phyloP scores from a whole-genome alignment of 2,113 vertebrate genomes.

The Cepphus grylle region DNA sequence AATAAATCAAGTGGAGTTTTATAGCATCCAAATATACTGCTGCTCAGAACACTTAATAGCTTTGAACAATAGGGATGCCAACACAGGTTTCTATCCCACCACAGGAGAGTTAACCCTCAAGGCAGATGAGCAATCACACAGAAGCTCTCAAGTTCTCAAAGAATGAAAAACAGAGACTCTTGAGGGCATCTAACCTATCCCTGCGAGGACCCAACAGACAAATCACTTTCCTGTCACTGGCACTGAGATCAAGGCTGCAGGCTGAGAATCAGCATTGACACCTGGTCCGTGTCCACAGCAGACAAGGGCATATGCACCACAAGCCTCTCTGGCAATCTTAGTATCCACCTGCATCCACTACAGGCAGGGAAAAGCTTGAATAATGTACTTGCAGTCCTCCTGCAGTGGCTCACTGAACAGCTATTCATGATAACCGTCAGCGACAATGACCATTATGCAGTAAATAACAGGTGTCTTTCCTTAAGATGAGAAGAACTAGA shows the following conservation, averaged over 20 bases:
- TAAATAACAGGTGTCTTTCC: background rate
- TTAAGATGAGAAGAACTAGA: background rate
- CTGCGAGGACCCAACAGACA: background rate
- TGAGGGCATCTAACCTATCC: background rate
- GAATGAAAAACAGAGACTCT: background rate
- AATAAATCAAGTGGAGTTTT: background rate
- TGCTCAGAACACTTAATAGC: background rate
- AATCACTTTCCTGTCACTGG: background rate
- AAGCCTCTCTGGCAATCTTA: background rate
- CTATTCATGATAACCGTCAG: background rate
- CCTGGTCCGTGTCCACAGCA: background rate
- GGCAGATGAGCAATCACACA: background rate
- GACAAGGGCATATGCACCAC: background rate
- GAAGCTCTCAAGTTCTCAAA: background rate
- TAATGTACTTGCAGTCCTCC: background rate
- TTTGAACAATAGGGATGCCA: background rate
- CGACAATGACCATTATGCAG: background rate
- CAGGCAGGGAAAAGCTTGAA: background rate
- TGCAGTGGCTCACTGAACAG: background rate
- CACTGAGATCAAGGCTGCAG: background rate
- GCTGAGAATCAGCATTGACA: background rate
- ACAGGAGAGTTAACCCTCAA: background rate
- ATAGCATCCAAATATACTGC: background rate
- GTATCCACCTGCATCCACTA: background rate
- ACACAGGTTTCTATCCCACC: background rate